Evolutionary conservation across 2,797 vertebrate genomes (phyloP), one percentile per base, ranked within the genome.

Genomic region (Caiman crocodilus): DNA sequence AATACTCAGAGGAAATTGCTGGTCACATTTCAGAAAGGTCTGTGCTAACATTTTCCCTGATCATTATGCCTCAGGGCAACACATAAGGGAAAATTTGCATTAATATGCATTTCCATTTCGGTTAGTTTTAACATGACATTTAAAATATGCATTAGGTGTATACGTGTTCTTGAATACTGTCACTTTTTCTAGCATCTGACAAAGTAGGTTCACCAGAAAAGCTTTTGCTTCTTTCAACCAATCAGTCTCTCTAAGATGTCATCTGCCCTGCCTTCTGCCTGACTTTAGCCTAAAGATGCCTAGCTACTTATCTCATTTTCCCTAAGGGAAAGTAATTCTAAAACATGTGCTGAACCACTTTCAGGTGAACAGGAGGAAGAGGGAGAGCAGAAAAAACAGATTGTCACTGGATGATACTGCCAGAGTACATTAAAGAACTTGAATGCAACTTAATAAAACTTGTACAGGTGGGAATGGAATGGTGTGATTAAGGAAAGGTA

Each of bases 1-100:
- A 93, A 92, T 87, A 21, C 61, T 87, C 64, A 32, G 42, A 15
- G 85, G 20, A 82, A 84, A 79, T 25, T 56, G 65, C 55, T 67
- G 76, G 26, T 30, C 71, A 79, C 7, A 4, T 76, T 80, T 89
- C 30, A 76, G 61, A 67, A 82, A 21, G 79, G 56, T 18, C 74
- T 82, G 79, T 75, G 58, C 5, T 14, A 3, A 10, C 9, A 1
- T 81, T 87, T 63, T 18, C n/a, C n/a, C 63, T 57, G 28, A 13
- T 89, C 21, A 58, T 16, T 26, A 3, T 56, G 86, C 32, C 20
- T 82, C 35, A 65, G 23, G 35, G 50, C 74, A 86, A 81, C 5
- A 25, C 3, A 2, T 2, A 30, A 69, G 20, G 90, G 59, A n/a
- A 92, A 88, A 1, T 8, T 50, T 82, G 20, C 30, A n/a, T 3